These are phyloP conservation scores for Acanthoscelides obtectus DNA, from an alignment of 2,888 invertebrate species.

Conservation along the genomic window DNA sequence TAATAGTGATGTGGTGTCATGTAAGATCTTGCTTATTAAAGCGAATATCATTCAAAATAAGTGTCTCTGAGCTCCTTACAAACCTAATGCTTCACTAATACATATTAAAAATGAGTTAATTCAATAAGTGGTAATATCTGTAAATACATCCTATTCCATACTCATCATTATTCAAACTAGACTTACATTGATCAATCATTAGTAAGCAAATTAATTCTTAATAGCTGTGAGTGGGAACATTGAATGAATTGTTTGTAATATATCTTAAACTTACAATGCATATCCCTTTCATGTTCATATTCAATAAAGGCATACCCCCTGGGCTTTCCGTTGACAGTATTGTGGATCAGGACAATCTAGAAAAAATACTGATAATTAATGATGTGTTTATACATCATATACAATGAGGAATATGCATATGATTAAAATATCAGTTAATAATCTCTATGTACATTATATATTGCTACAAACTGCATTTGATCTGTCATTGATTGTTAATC, in stretches of 20 bases:
- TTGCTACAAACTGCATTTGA: not conserved
- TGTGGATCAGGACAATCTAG: slow-evolving; percentile 84
- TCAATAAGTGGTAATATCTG: too few species aligned
- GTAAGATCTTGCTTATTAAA: too few species aligned
- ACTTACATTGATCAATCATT: not conserved
- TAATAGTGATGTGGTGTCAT: too few species aligned
- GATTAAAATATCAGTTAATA: too few species aligned
- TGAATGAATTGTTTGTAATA: slow-evolving; percentile 11
- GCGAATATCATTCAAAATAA: too few species aligned
- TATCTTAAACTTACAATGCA: slow-evolving; percentile 88
- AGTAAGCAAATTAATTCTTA: not conserved
- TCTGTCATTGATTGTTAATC: too few species aligned
- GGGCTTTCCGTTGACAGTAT: slow-evolving; percentile 85
- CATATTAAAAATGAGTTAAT: too few species aligned
- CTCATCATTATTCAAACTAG: not conserved
- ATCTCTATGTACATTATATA: slow-evolving; percentile 2
- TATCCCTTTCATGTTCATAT: slow-evolving; percentile 98
- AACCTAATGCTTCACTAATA: too few species aligned
- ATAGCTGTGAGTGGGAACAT: slow-evolving; percentile 26
- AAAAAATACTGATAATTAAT: slow-evolving; percentile 43
- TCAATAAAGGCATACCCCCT: slow-evolving; percentile 99
- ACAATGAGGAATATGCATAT: too few species aligned
- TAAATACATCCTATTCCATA: not conserved
- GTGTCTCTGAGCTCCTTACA: too few species aligned
- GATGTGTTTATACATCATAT: too few species aligned